Evolutionary conservation across 2,888 invertebrate species (phyloP).

Genomic region (Acanthococcus lagerstroemiae): DNA sequence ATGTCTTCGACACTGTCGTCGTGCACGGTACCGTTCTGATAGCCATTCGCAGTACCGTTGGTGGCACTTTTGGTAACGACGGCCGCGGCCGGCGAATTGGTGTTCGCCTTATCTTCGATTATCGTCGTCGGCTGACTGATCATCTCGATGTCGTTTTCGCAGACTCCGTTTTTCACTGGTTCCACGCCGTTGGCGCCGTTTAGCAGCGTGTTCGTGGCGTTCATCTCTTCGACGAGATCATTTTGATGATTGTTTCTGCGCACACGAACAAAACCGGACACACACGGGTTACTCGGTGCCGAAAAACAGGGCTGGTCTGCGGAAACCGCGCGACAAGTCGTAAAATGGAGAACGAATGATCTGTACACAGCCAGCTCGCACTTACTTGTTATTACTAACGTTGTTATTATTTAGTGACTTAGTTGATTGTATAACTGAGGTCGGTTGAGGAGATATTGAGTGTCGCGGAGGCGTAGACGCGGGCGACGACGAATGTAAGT

Average conservation of each 20-base stretch:
- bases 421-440: conserved; percentile 76
- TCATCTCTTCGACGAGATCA: conserved; percentile 32
- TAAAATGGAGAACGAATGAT: background rate
- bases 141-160: conserved; percentile 28
- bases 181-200: conserved; percentile 41
- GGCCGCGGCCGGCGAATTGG: conserved; percentile 3
- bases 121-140: conserved; percentile 21
- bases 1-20: conserved; percentile 46
- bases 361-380: background rate
- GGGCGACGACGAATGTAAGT: conserved; percentile 34
- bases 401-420: conserved; percentile 42
- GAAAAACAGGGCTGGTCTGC: too few species aligned
- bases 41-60: conserved; percentile 47
- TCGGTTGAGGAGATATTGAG: conserved; percentile 52
- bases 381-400: conserved; percentile 22
- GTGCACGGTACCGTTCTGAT: conserved; percentile 50
- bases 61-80: conserved; percentile 15
- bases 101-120: conserved; percentile 2
- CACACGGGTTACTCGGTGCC: background rate
- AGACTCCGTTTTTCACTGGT: conserved; percentile 34
- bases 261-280: background rate
- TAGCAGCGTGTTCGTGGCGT: conserved; percentile 33
- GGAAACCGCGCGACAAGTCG: too few species aligned
- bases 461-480: conserved; percentile 39
- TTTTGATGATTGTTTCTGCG: conserved; percentile 39